Evolutionary conservation across 1,140 invertebrate species (phyloP).

Genomic region (Cherax quadricarinatus): DNA sequence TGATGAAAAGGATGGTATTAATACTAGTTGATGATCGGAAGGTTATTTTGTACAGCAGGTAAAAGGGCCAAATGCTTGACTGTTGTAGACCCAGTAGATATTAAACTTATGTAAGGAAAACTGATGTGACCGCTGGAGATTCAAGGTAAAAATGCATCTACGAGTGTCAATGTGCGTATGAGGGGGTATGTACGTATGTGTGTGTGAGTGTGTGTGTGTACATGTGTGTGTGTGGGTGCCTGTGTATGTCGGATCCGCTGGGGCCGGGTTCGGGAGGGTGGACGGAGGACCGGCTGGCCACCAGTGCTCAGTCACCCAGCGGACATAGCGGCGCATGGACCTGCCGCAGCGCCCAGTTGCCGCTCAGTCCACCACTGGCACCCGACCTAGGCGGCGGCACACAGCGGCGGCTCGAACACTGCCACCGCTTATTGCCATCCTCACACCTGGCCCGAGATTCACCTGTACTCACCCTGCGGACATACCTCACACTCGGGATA

Average conservation of each 20-base stretch:
- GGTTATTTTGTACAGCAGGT: background rate
- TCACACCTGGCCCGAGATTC: conserved; percentile 11
- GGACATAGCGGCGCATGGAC: conserved; percentile 54
- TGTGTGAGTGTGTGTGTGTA: conserved; percentile 29
- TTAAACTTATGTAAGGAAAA: background rate
- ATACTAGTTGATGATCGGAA: background rate
- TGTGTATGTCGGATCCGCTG: conserved; percentile 32
- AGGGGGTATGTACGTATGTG: conserved; percentile 6
- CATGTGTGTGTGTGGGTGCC: conserved; percentile 29
- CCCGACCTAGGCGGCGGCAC: conserved; percentile 63
- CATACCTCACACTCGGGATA: conserved; percentile 35
- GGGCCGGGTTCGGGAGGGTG: conserved; percentile 42
- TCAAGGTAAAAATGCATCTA: background rate
- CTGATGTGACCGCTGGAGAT: background rate
- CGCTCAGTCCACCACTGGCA: conserved; percentile 69
- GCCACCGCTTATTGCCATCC: conserved; percentile 23
- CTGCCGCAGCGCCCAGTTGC: conserved; percentile 59
- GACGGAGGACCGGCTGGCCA: conserved; percentile 43
- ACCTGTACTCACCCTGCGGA: conserved; percentile 31
- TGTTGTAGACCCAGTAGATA: background rate
- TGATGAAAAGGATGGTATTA: background rate
- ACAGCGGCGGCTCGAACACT: conserved; percentile 47
- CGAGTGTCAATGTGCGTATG: conserved; percentile 23
- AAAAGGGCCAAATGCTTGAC: background rate
- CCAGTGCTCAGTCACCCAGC: conserved; percentile 67